Evolutionary conservation across 2,113 vertebrate genomes (phyloP), one percentile per base, ranked within the genome.

Genomic region (Stigmatopora nigra): DNA sequence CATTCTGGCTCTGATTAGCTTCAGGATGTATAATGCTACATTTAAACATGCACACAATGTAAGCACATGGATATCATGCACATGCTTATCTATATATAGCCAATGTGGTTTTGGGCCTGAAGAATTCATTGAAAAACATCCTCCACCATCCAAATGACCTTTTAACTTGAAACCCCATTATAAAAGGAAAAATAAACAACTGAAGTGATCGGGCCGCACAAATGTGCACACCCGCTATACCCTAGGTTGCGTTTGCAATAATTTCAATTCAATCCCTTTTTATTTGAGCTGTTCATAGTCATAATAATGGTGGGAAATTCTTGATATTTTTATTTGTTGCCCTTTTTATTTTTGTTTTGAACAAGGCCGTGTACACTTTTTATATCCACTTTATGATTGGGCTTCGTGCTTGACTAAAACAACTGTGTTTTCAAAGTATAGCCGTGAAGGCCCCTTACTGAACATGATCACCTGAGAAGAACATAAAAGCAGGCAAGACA

Each of bases 1-100:
- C 70, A 68, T 81, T 72, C 77, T 85, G 85, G 82, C 71, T 72
- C 74, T 75, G 75, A 86, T 85, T 83, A 78, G 58, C 56, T 52
- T 55, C 53, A 65, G 73, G 71, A 80, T 78, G 73, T 78, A 68
- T 57, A 45, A 71, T 36, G 7, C 67, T 51, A 52, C 65, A 20
- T 35, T 55, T 48, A 51, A 68, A 72, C 62, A 70, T 52, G 55
- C 36, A 64, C 59, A 61, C 59, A 64, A 60, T 58, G 64, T 48
- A 38, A 36, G 46, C 59, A 70, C 16, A 58, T 63, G 58, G 69
- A 71, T 75, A 71, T 58, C 71, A 72, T 60, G 31, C 65, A 25
- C 36, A 56, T 52, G 35, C 51, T 11, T 56, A n/a, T 63, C 25
- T 31, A 16, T 48, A 74, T 25, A 22, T 19, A 41, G 38, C 15